Evolutionary conservation across 2,888 invertebrate genomes (phyloP).

Genomic region (Cyrtodaria siliqua): DNA sequence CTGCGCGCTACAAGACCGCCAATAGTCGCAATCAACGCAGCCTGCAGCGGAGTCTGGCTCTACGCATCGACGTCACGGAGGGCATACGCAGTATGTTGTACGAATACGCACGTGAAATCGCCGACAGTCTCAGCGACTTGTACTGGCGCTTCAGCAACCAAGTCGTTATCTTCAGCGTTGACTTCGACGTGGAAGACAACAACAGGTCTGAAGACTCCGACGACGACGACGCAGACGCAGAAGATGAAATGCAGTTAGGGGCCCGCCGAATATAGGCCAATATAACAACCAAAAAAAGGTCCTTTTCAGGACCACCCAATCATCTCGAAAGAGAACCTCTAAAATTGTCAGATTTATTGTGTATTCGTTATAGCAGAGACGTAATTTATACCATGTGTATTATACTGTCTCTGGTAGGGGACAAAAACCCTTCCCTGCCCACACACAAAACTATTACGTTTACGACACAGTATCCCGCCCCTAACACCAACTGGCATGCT

Average conservation of each 20-base stretch:
- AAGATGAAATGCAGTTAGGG: constrained; percentile 2
- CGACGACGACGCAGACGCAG: constrained; percentile 26
- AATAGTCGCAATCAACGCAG: neutral
- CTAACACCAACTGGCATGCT: no score
- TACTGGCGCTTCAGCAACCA: constrained; percentile 32
- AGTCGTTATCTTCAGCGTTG: constrained; percentile 40
- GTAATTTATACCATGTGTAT: no score
- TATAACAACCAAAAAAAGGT: no score
- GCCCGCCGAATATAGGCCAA: constrained; percentile 10
- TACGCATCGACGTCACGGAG: constrained; percentile 54
- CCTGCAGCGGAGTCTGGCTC: constrained; percentile 31
- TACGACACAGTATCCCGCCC: no score
- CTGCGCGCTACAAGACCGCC: constrained; percentile 37
- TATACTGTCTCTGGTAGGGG: no score
- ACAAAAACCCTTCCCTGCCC: no score
- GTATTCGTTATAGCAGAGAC: no score
- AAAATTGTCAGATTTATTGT: neutral
- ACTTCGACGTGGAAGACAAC: constrained; percentile 55
- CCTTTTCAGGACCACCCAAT: constrained; percentile 56
- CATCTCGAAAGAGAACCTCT: constrained; percentile 1
- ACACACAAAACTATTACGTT: no score
- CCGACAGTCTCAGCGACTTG: constrained; percentile 47
- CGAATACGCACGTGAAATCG: constrained; percentile 43
- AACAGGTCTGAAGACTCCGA: constrained; percentile 22
- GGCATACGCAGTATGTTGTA: constrained; percentile 52